Percentiles rank a stretch among this genome's conserved stretches.
Conservation (phyloP, 1,140 invertebrate genomes). For the Listronotus oregonensis region DNA sequence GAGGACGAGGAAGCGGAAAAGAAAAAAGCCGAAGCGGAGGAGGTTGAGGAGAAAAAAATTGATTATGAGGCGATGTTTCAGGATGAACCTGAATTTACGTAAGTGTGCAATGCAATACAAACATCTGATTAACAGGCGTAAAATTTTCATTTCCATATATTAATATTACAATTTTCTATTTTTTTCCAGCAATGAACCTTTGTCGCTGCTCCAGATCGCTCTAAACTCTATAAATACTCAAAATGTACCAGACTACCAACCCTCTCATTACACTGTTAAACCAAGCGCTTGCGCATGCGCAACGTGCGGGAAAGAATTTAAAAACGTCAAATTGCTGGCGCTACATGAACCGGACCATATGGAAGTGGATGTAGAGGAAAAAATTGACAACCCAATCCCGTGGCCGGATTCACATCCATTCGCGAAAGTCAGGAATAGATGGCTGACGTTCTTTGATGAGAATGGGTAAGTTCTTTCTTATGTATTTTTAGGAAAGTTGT, state of each 20-base stretch:
- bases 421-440: slow-evolving; percentile 46
- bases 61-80: slow-evolving; percentile 29
- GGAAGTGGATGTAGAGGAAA: slow-evolving; percentile 48
- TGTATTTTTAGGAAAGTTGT: too few relatives aligned
- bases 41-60: slow-evolving; percentile 6
- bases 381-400: slow-evolving; percentile 45
- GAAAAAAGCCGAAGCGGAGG: slow-evolving; percentile 7
- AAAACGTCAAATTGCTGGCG: slow-evolving; percentile 45
- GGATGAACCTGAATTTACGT: slow-evolving; percentile 31
- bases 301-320: slow-evolving; percentile 45
- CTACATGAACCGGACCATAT: slow-evolving; percentile 50
- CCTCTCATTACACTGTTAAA: slow-evolving; percentile 21
- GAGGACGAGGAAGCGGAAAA: slow-evolving; percentile 7
- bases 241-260: slow-evolving; percentile 46
- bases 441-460: slow-evolving; percentile 48
- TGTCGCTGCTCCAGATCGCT: slow-evolving; percentile 40
- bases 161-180: too few relatives aligned
- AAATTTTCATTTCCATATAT: too few relatives aligned
- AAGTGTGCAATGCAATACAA: too few relatives aligned
- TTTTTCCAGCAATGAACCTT: slow-evolving; percentile 43
- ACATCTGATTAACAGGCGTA: too few relatives aligned
- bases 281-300: slow-evolving; percentile 40
- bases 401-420: slow-evolving; percentile 37
- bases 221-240: slow-evolving; percentile 47
- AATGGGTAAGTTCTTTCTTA: slow-evolving; percentile 25